Percentiles rank a stretch among this genome's conserved stretches.
These are phyloP conservation scores for Piaya cayana DNA, from an alignment of 2,113 vertebrate genomes.

Conservation along the genomic window DNA sequence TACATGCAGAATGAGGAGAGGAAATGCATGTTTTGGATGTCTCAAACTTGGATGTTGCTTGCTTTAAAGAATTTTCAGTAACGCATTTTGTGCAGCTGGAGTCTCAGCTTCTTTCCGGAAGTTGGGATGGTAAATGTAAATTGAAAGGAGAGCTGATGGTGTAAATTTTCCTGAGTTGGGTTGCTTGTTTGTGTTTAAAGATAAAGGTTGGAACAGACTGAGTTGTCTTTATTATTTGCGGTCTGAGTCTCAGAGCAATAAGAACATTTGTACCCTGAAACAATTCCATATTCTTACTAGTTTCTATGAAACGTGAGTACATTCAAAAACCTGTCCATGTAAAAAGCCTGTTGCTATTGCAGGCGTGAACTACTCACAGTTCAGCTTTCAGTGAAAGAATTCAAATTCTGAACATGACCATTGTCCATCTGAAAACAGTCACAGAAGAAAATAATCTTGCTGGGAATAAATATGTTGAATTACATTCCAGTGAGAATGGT, in stretches of 20 bases:
- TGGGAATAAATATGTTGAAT: background rate
- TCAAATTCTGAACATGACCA: background rate
- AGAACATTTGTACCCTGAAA: background rate
- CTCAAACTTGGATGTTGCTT: background rate
- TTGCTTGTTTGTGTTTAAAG: conserved; percentile 37
- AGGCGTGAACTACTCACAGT: background rate
- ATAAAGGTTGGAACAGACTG: conserved; percentile 38
- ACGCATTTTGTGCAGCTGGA: background rate
- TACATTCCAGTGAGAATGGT: accelerated
- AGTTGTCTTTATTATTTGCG: conserved; percentile 28
- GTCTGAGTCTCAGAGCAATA: background rate
- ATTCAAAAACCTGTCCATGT: background rate
- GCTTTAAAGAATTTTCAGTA: background rate
- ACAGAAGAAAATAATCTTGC: background rate
- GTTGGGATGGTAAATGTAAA: background rate
- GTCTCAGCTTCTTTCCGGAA: background rate
- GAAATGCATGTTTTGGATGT: background rate
- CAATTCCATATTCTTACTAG: background rate
- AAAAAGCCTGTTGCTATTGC: background rate
- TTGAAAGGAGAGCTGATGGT: background rate
- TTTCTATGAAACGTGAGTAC: background rate
- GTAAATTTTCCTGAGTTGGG: conserved; percentile 19
- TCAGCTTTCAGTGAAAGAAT: background rate
- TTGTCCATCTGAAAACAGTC: background rate
- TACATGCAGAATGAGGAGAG: background rate